These are phyloP conservation scores for Oreochromis grahami DNA, from an alignment of 2,797 vertebrate genomes.

Conservation along the genomic window DNA sequence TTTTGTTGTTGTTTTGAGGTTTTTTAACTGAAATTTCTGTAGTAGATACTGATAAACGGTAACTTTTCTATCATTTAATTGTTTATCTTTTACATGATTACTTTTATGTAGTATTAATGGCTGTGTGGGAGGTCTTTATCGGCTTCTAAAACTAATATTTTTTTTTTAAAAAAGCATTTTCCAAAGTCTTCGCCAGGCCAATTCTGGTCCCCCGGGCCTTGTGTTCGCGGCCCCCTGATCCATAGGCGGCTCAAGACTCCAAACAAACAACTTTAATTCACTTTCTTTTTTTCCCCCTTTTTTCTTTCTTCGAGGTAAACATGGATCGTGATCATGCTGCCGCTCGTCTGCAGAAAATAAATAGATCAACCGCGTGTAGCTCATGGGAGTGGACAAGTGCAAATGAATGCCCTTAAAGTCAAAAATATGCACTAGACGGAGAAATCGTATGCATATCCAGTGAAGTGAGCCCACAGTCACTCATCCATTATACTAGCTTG, in stretches of 20 bases:
- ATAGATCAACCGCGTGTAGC: slow-evolving; percentile 29
- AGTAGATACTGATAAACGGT: neutral
- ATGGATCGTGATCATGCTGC: slow-evolving; percentile 46
- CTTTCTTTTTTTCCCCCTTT: neutral
- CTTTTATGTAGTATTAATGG: neutral
- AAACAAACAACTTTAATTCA: neutral
- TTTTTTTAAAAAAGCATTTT: neutral
- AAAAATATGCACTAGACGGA: slow-evolving; percentile 33
- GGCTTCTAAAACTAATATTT: neutral
- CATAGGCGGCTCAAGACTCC: neutral
- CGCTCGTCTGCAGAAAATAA: slow-evolving; percentile 52
- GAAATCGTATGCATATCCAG: slow-evolving; percentile 44
- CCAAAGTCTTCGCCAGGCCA: neutral
- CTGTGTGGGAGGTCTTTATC: neutral
- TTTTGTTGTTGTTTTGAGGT: neutral
- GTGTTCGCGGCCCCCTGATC: neutral
- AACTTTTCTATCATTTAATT: neutral
- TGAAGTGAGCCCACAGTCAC: slow-evolving; percentile 44
- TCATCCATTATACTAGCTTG: slow-evolving; percentile 51
- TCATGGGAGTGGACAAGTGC: slow-evolving; percentile 34
- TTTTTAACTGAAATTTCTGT: neutral
- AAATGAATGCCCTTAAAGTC: slow-evolving; percentile 34
- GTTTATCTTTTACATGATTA: neutral
- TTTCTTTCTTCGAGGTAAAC: neutral
- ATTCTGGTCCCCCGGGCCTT: neutral